Base-by-base conservation (phyloP, 2,113 vertebrate genomes). In the Tachuris rubrigastra region DNA sequence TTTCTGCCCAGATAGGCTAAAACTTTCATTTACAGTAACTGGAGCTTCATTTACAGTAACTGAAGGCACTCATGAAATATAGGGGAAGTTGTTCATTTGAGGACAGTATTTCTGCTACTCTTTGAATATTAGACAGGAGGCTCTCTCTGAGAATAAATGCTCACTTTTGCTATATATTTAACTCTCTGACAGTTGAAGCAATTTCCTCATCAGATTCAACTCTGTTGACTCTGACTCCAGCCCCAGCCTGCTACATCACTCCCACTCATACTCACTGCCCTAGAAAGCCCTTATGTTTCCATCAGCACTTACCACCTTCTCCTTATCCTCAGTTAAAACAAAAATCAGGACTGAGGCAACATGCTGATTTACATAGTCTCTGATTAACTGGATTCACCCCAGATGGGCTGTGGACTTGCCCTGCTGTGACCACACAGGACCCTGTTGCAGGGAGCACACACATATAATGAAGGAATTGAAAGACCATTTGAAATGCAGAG, bases 211-310 rank as follows among this genome's bases (percentile, higher is more conserved):
- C 60, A 78, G 27, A 30, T 71, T 87, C 56, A 50, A 2, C 0
- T 27, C 50, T 28, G 0, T 24, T 49, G 10, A 8, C 12, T 73
- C 50, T 71, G 59, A 58, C 28, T 24, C 11, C 0, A 0, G n/a
- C 15, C 27, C 14, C 12, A 31, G 22, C 7, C 58, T 77, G 60
- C 33, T 84, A 8, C 75, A 41, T n/a, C 79, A 39, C 24, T 55
- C 23, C 15, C 1, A 5, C 28, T 80, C 49, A 42, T 7, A 24
- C 6, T 8, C 22, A 69, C 14, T 15, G 14, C 22, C 28, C 20
- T 24, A 90, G 69, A 85, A 85, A 76, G 6, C 50, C 12, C 76
- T 59, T 68, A 62, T n/a, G 31, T 53, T 87, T 66, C 50, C 2
- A 1, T 19, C 58, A 86, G 59, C 2, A 1, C 10, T 66, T 7